phyloP scores from a whole-genome alignment of 2,888 invertebrate species.

The Cephus runcator region DNA sequence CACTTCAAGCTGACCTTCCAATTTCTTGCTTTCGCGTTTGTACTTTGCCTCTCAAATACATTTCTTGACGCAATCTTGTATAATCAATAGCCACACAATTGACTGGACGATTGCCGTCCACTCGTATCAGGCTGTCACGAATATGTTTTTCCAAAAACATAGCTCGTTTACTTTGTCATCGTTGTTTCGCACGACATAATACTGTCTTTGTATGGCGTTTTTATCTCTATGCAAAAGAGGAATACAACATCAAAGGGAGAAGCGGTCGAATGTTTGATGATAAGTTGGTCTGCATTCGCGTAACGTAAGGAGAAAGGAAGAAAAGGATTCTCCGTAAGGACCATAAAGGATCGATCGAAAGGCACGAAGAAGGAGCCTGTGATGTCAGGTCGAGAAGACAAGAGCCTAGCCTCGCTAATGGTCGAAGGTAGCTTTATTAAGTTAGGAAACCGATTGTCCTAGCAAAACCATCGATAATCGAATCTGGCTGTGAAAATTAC shows the following conservation, averaged over 20 bases:
- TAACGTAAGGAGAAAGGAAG: background rate
- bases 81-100: background rate
- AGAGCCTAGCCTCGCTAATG: constrained; percentile 9
- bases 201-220: background rate
- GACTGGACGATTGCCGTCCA: background rate
- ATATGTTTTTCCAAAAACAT: background rate
- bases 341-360: background rate
- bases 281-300: background rate
- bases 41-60: background rate
- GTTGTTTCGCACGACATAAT: background rate
- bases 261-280: background rate
- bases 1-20: background rate
- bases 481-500: constrained; percentile 17
- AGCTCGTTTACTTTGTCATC: constrained; percentile 17
- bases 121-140: background rate
- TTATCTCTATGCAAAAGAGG: background rate
- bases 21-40: background rate
- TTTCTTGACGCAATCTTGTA: background rate
- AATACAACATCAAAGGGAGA: background rate
- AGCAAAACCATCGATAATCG: constrained; percentile 17
- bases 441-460: constrained; percentile 19
- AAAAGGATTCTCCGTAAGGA: background rate
- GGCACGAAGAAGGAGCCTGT: background rate
- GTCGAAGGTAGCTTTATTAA: constrained; percentile 16
- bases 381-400: constrained; percentile 5